phyloP scores from a whole-genome alignment of 2,888 invertebrate species.

The Leptopilina drosophilae region DNA sequence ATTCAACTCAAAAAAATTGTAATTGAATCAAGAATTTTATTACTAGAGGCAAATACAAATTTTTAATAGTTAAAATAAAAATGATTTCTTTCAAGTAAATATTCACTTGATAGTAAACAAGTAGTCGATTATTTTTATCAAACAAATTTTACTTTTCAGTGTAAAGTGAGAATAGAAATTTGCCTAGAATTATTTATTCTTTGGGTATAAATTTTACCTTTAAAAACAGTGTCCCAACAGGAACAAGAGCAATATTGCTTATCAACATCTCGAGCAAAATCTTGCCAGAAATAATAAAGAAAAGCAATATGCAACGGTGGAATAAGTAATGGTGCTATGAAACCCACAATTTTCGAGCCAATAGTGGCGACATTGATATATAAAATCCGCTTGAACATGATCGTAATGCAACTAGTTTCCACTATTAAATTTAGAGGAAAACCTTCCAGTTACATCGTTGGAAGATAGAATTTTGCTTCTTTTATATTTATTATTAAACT shows the following conservation, averaged over 20 bases:
- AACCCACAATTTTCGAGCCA: slow-evolving; percentile 70
- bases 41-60: too few species aligned
- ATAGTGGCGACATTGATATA: slow-evolving; percentile 68
- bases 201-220: slow-evolving; percentile 77
- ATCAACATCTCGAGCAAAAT: slow-evolving; percentile 83
- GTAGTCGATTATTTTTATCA: too few species aligned
- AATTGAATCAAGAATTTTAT: too few species aligned
- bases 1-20: too few species aligned
- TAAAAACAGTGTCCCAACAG: slow-evolving; percentile 88
- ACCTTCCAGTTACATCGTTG: slow-evolving; percentile 4
- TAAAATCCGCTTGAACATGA: slow-evolving; percentile 67
- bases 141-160: too few species aligned
- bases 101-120: too few species aligned
- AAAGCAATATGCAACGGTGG: slow-evolving; percentile 82
- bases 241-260: slow-evolving; percentile 83
- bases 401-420: slow-evolving; percentile 18
- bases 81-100: too few species aligned
- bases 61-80: too few species aligned
- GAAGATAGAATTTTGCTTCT: slow-evolving; percentile 16
- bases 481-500: slow-evolving; percentile 34
- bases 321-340: slow-evolving; percentile 75
- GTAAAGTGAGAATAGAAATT: too few species aligned
- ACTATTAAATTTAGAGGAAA: slow-evolving; percentile 2
- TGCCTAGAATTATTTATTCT: too few species aligned
- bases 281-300: slow-evolving; percentile 83